A percentile compares a stretch with the other conserved stretches of the same genome.
These are phyloP conservation scores for Eupeodes latifasciatus DNA, from an alignment of 2,888 invertebrate genomes.

Conservation along the genomic window DNA sequence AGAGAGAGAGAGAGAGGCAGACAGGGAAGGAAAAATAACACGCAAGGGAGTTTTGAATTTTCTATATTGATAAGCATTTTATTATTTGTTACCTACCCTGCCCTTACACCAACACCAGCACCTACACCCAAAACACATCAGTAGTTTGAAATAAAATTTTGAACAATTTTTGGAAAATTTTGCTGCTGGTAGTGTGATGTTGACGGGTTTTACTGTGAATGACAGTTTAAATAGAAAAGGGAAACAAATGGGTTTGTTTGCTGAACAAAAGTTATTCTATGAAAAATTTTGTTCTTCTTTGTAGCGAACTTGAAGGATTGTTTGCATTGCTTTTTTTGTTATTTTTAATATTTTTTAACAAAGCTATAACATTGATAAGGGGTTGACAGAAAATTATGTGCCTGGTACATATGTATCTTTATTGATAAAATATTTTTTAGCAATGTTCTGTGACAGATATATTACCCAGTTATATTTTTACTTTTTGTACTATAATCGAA, in stretches of 20 bases:
- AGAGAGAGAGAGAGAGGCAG: no score
- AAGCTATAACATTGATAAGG: constrained; percentile 35
- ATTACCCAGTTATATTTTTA: constrained; percentile 11
- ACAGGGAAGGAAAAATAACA: neutral
- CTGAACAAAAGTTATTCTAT: constrained; percentile 28
- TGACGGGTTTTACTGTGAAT: constrained; percentile 20
- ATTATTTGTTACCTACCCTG: neutral
- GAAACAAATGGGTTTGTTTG: constrained; percentile 30
- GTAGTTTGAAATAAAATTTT: constrained; percentile 5
- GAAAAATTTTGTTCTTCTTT: constrained; percentile 2
- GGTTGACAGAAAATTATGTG: constrained; percentile 37
- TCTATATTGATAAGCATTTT: constrained; percentile 23
- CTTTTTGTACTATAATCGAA: neutral
- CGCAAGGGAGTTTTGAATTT: neutral
- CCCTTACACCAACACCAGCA: neutral
- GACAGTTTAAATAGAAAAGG: constrained; percentile 36
- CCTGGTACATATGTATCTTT: neutral
- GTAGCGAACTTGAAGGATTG: constrained; percentile 20
- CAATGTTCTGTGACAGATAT: constrained; percentile 14
- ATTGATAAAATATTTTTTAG: constrained; percentile 15
- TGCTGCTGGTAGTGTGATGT: constrained; percentile 18
- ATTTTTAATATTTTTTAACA: neutral
- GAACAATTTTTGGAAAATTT: neutral
- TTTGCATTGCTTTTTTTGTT: constrained; percentile 33
- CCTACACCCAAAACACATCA: no score